Percentiles rank a stretch among this genome's conserved stretches.
These are phyloP conservation scores for Enoplosus armatus DNA, from an alignment of 2,797 vertebrate species.

Conservation along the genomic window DNA sequence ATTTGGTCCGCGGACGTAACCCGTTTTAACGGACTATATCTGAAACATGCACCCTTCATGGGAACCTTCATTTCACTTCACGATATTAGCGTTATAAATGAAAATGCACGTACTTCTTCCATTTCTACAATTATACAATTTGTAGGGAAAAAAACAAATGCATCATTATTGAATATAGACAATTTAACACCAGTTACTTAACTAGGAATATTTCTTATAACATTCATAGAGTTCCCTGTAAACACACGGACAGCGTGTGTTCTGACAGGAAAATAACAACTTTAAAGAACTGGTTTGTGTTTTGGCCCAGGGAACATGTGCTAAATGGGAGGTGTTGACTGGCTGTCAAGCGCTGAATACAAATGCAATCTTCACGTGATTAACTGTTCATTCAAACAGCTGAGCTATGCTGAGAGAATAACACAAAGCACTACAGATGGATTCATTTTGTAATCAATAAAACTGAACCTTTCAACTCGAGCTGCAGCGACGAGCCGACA, in stretches of 20 bases:
- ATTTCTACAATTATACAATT: neutral
- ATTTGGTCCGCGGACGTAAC: constrained; percentile 56
- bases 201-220: neutral
- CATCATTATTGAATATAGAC: too few species aligned
- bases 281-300: neutral
- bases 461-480: neutral
- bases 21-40: constrained; percentile 22
- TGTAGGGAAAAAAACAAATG: neutral
- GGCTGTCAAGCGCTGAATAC: neutral
- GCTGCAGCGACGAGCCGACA: neutral
- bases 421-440: neutral
- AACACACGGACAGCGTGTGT: neutral
- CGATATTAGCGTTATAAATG: neutral
- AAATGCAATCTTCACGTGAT: neutral
- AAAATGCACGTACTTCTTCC: neutral
- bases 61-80: neutral
- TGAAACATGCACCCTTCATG: constrained; percentile 4
- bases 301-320: neutral
- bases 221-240: neutral
- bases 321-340: neutral
- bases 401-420: neutral
- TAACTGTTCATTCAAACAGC: neutral
- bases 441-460: neutral
- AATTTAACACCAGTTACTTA: neutral
- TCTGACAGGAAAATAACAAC: neutral